Evolutionary conservation across 2,113 vertebrate genomes (phyloP), one percentile per base, ranked within the genome.

Genomic region (Entomyzon cyanotis): DNA sequence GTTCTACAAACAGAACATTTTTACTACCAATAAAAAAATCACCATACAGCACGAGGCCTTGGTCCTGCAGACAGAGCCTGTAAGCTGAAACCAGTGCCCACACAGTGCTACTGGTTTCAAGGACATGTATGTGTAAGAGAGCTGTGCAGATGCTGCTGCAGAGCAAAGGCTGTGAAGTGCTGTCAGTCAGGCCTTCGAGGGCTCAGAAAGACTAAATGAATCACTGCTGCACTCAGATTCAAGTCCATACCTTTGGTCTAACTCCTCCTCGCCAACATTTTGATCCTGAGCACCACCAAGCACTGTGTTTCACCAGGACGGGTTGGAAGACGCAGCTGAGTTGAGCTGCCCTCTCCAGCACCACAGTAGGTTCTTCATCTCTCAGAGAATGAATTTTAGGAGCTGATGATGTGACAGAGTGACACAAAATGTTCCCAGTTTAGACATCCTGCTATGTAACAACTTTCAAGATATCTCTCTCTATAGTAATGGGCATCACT

Each of bases 1-100:
- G 74, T 91, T 85, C 79, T 39, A 82, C 50, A 94, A 94, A 73
- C 47, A 90, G 22, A 47, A 24, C 3, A 9, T 12, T 93, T 92
- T 91, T 83, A 85, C 69, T 80, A 58, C 27, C 58, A 79, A 68
- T 70, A 47, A 86, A 49, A 30, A 64, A 50, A 4, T 0, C 25
- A 62, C 24, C 39, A 27, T 55, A 19, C n/a, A 64, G 41, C 53
- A 64, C 0, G 0, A 90, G 73, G 83, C 39, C 35, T 30, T 47
- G 55, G 37, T 84, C 47, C 46, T 47, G 55, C 59, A 90, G 67
- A 69, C 46, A 77, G 81, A 74, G 58, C 21, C 58, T 58, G 77
- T 10, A 65, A 79, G 84, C 87, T 87, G 79, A 77, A 91, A 74
- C 33, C 39, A 42, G 31, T 28, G 59, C 75, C 78, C 86, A 84